A percentile compares a stretch with the other conserved stretches of the same genome.
Evolutionary conservation across 2,797 vertebrate species (phyloP).

Genomic region (Smutsia temminckii): DNA sequence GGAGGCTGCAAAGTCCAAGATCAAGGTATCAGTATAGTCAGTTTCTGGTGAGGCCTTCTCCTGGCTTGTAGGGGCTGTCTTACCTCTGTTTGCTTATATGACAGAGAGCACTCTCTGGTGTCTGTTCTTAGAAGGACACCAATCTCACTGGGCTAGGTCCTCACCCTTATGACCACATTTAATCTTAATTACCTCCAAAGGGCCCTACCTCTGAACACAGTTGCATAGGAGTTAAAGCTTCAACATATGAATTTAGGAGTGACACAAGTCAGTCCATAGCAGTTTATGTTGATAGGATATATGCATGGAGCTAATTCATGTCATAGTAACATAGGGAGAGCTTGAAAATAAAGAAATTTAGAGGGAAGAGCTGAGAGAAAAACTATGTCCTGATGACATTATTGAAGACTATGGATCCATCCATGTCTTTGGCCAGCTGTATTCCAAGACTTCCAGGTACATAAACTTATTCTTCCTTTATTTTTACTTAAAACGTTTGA

Average conservation of each 20-base stretch:
- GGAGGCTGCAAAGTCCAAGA: background rate
- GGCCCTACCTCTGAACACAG: background rate
- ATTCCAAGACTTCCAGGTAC: background rate
- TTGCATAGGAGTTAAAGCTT: background rate
- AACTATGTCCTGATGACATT: background rate
- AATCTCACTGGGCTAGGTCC: background rate
- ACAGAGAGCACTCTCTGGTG: background rate
- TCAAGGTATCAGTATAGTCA: background rate
- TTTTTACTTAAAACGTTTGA: background rate
- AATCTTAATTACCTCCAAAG: background rate
- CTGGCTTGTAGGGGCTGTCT: background rate
- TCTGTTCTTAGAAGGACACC: background rate
- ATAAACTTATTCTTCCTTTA: background rate
- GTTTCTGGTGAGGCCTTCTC: background rate
- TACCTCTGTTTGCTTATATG: background rate
- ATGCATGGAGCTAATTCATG: background rate
- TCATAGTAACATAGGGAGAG: background rate
- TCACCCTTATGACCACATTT: background rate
- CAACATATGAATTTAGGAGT: background rate
- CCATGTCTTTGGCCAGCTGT: background rate
- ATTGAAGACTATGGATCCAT: background rate
- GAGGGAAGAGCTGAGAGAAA: background rate
- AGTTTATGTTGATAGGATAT: background rate
- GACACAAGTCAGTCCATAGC: background rate
- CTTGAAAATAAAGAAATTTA: background rate